phyloP scores from a whole-genome alignment of 2,888 invertebrate species.

The Ischnus inquisitorius region DNA sequence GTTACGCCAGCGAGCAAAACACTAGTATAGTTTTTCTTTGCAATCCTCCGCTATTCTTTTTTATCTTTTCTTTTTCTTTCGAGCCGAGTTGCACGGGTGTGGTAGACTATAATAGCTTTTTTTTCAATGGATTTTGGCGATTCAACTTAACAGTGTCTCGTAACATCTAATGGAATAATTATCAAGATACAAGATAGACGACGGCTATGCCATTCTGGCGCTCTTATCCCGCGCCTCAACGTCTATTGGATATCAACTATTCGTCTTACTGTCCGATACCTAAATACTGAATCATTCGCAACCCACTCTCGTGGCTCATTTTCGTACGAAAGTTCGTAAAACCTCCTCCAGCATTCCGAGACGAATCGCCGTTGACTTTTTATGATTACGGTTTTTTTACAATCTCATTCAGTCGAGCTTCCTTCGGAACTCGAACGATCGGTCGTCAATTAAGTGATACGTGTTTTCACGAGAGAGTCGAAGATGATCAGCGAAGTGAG shows the following conservation, averaged over 20 bases:
- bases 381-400: background rate
- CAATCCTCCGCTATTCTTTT: background rate
- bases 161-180: conserved; percentile 2
- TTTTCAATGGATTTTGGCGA: background rate
- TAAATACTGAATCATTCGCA: background rate
- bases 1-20: background rate
- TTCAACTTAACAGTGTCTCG: background rate
- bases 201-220: background rate
- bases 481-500: background rate
- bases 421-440: background rate
- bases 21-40: background rate
- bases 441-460: background rate
- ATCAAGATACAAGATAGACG: background rate
- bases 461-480: conserved; percentile 7
- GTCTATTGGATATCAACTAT: background rate
- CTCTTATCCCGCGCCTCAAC: background rate
- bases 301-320: background rate
- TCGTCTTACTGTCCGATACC: background rate
- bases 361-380: background rate
- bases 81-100: background rate
- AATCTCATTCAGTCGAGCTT: background rate
- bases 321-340: background rate
- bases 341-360: background rate
- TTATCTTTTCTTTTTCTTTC: background rate
- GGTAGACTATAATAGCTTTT: background rate